Conservation (phyloP, 2,888 invertebrate genomes). For the Drosophila conformis region DNA sequence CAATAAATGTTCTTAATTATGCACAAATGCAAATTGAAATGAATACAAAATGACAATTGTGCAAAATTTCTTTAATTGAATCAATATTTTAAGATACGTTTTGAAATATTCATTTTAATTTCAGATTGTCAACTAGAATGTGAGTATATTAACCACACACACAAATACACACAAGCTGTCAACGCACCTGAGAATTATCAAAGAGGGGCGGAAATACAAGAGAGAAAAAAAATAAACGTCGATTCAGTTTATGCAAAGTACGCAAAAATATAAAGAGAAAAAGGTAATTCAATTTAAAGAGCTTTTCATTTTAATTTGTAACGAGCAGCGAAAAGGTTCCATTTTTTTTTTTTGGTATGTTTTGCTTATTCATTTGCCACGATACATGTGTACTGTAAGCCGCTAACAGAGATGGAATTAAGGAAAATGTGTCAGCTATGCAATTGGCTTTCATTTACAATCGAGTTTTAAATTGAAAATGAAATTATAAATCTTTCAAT, state of each 20-base stretch:
- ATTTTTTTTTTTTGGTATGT: conserved; percentile 1
- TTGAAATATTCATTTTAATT: conserved; percentile 11
- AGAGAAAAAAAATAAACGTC: conserved; percentile 26
- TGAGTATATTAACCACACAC: conserved; percentile 5
- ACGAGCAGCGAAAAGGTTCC: conserved; percentile 18
- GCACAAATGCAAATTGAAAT: background rate
- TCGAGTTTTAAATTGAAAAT: conserved; percentile 42
- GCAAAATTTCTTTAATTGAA: background rate
- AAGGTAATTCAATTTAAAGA: conserved; percentile 55
- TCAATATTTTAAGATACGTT: conserved; percentile 1
- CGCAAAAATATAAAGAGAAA: conserved; percentile 19
- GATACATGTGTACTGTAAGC: conserved; percentile 11
- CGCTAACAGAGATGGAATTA: conserved; percentile 43
- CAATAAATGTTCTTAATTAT: background rate
- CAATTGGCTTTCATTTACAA: conserved; percentile 46
- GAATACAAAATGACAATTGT: background rate
- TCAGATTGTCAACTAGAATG: conserved; percentile 14
- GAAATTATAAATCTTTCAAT: conserved; percentile 64
- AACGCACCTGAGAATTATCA: conserved; percentile 38
- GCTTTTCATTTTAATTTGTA: conserved; percentile 46
- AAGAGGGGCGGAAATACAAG: conserved; percentile 12
- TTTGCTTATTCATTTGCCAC: conserved; percentile 20
- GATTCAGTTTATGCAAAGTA: conserved; percentile 13
- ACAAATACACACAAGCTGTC: conserved; percentile 17
- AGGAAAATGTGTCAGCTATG: conserved; percentile 45